Conservation (phyloP, 2,797 vertebrate genomes). For the Coracias cyanogaster region DNA sequence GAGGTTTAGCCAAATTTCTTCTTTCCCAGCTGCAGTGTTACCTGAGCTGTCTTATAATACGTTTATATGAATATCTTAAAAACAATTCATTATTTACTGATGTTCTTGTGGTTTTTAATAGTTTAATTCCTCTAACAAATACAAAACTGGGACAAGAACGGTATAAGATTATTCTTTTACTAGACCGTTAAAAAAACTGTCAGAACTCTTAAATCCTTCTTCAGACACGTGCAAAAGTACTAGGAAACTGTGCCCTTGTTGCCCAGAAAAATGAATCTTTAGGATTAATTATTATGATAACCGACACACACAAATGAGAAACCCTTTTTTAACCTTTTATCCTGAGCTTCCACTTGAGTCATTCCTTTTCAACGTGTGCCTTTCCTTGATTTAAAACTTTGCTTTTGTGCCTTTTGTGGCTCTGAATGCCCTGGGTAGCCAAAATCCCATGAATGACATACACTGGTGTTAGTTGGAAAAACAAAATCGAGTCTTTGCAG, state of each 20-base stretch:
- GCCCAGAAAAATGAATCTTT: neutral
- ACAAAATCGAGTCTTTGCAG: neutral
- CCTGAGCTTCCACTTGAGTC: neutral
- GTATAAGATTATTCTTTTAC: neutral
- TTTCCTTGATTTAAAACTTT: neutral
- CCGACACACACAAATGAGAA: neutral
- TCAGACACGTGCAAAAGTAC: neutral
- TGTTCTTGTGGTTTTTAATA: neutral
- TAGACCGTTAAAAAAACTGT: neutral
- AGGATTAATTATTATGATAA: neutral
- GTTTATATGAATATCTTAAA: neutral
- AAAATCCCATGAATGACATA: neutral
- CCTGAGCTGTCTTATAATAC: neutral
- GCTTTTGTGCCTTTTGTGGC: neutral
- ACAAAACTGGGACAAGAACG: neutral
- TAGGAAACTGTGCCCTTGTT: neutral
- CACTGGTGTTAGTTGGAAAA: neutral
- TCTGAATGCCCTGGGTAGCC: neutral
- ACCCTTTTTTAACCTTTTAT: neutral
- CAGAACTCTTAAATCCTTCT: neutral
- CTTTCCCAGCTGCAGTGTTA: neutral
- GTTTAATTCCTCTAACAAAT: neutral
- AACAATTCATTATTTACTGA: neutral
- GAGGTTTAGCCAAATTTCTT: neutral
- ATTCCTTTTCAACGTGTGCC: neutral